phyloP scores from a whole-genome alignment of 2,888 invertebrate species.

The Cephus rjabovi region DNA sequence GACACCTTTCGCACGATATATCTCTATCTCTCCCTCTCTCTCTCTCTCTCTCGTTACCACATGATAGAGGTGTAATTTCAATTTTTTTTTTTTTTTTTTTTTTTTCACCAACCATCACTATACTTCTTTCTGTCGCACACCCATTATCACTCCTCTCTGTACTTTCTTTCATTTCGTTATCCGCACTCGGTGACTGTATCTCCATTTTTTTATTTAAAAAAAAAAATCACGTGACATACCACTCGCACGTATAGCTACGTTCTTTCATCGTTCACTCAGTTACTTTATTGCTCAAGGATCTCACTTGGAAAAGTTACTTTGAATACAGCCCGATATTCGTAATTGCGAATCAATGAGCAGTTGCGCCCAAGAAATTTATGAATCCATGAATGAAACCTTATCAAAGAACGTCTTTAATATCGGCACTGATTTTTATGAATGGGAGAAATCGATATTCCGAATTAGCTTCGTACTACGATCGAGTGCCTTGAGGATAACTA shows the following conservation, averaged over 20 bases:
- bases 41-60: slow-evolving; percentile 16
- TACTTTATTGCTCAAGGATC: not conserved
- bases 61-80: slow-evolving; percentile 2
- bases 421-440: not conserved
- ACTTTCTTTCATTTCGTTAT: not conserved
- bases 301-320: not conserved
- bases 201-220: not conserved
- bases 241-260: not conserved
- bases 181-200: not conserved
- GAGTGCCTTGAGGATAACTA: not conserved
- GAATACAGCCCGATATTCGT: not conserved
- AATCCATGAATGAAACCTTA: not conserved
- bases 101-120: not conserved
- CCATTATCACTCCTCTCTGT: not conserved
- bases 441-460: not conserved
- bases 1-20: slow-evolving; percentile 15
- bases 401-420: not conserved
- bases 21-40: slow-evolving; percentile 19
- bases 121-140: too few relatives aligned
- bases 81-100: too few relatives aligned
- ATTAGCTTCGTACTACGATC: not conserved
- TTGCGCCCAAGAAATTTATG: not conserved
- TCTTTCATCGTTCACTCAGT: not conserved
- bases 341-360: not conserved
- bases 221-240: not conserved